A percentile compares a stretch with the other conserved stretches of the same genome.
Evolutionary conservation across 2,113 vertebrate genomes (phyloP).

Genomic region (Gyps fulvus): DNA sequence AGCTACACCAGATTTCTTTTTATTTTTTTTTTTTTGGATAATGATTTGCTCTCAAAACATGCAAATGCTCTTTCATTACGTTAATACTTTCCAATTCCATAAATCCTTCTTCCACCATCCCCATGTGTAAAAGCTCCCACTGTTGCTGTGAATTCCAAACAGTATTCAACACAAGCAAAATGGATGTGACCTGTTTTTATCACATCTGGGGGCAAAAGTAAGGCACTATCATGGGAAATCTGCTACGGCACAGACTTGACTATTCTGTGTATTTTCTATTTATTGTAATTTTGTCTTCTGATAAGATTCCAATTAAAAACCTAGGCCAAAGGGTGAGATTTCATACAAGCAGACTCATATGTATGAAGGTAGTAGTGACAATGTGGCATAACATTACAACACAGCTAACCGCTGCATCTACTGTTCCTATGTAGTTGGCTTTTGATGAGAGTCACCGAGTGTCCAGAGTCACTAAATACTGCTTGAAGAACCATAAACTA

Average conservation of each 20-base stretch:
- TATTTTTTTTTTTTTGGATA: neutral
- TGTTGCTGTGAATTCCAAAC: slow-evolving; percentile 39
- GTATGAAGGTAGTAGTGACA: neutral
- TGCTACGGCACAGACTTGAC: neutral
- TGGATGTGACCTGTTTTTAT: neutral
- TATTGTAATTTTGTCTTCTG: neutral
- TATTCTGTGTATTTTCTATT: neutral
- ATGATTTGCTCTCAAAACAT: slow-evolving; percentile 47
- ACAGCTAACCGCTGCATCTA: neutral
- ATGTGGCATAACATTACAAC: neutral
- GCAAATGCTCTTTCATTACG: slow-evolving; percentile 62
- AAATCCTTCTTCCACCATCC: slow-evolving; percentile 29
- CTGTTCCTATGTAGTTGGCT: neutral
- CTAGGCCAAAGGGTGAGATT: neutral
- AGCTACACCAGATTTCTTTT: neutral
- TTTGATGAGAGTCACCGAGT: neutral
- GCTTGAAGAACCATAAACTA: neutral
- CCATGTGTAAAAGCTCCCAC: slow-evolving; percentile 13
- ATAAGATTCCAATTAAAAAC: neutral
- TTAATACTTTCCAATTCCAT: slow-evolving; percentile 49
- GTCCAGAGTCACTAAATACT: neutral
- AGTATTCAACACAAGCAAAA: neutral
- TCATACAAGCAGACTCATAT: neutral
- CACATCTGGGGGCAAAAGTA: slow-evolving; percentile 1
- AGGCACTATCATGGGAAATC: neutral